These are phyloP conservation scores for Drosophila saltans DNA, from an alignment of 1,140 invertebrate genomes.

Conservation along the genomic window DNA sequence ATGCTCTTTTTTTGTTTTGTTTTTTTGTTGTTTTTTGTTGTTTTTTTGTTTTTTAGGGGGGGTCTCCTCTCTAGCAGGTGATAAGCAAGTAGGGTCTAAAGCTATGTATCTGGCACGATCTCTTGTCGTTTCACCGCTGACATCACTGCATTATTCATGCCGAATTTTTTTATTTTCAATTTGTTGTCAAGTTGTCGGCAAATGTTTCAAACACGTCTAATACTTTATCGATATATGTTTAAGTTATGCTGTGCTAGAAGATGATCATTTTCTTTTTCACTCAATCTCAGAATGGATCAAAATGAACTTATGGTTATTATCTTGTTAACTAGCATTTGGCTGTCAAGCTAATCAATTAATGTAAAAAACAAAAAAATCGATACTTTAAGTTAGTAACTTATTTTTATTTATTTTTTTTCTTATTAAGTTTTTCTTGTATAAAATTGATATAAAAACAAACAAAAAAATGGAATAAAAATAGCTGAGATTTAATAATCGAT, in stretches of 20 bases:
- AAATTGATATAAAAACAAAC: too few relatives aligned
- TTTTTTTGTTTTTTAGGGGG: too few relatives aligned
- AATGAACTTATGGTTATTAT: conserved; percentile 33
- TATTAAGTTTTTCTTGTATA: too few relatives aligned
- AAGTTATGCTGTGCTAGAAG: conserved; percentile 12
- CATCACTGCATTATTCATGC: conserved; percentile 74
- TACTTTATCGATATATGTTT: conserved; percentile 44
- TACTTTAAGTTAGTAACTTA: too few relatives aligned
- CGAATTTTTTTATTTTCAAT: conserved; percentile 25
- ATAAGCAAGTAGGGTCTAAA: conserved; percentile 11
- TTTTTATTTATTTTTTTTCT: too few relatives aligned
- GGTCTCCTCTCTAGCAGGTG: conserved; percentile 32
- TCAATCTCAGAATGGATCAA: not conserved
- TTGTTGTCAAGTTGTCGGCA: conserved; percentile 54
- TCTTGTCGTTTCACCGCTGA: conserved; percentile 37
- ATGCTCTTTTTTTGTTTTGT: conserved; percentile 4
- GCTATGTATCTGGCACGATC: conserved; percentile 47
- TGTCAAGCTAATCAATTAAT: conserved; percentile 43
- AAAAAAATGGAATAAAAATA: not conserved
- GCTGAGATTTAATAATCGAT: not conserved
- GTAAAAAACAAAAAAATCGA: not conserved
- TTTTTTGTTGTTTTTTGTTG: too few relatives aligned
- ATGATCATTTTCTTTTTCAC: conserved; percentile 2
- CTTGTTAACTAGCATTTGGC: conserved; percentile 36
- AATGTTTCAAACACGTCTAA: conserved; percentile 38